These are phyloP conservation scores for Sphyrna mokarran DNA, from an alignment of 2,113 vertebrate species.

Conservation along the genomic window DNA sequence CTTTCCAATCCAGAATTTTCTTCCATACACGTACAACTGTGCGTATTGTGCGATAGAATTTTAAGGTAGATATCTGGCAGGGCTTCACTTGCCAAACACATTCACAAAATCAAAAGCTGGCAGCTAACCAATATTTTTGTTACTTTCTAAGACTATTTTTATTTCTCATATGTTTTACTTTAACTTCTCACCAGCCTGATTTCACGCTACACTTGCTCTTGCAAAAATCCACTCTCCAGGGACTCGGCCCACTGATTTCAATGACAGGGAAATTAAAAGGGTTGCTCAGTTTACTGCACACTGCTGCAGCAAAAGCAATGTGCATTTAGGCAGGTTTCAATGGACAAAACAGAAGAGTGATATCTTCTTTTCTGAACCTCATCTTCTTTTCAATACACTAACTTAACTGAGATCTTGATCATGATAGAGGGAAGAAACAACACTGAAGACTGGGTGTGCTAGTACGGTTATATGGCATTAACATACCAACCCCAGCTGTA, in stretches of 20 bases:
- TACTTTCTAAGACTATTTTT: too few species aligned
- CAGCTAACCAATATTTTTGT: background rate
- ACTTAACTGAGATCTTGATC: background rate
- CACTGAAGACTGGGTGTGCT: background rate
- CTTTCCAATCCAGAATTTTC: background rate
- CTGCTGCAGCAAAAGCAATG: background rate
- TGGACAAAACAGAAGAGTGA: background rate
- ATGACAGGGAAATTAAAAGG: background rate
- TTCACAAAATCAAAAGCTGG: background rate
- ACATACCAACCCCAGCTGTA: background rate
- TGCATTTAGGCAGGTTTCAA: background rate
- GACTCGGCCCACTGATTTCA: background rate
- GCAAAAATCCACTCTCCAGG: background rate
- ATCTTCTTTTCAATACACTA: background rate
- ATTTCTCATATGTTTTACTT: background rate
- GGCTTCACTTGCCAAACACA: background rate
- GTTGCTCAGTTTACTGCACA: background rate
- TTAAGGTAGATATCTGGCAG: background rate
- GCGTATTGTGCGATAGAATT: background rate
- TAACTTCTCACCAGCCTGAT: background rate
- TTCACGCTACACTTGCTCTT: background rate
- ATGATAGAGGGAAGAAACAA: background rate
- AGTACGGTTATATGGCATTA: background rate
- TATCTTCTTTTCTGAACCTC: background rate
- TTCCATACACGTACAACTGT: background rate